Conservation (phyloP, 2,797 vertebrate genomes). For the Chiloscyllium punctatum region DNA sequence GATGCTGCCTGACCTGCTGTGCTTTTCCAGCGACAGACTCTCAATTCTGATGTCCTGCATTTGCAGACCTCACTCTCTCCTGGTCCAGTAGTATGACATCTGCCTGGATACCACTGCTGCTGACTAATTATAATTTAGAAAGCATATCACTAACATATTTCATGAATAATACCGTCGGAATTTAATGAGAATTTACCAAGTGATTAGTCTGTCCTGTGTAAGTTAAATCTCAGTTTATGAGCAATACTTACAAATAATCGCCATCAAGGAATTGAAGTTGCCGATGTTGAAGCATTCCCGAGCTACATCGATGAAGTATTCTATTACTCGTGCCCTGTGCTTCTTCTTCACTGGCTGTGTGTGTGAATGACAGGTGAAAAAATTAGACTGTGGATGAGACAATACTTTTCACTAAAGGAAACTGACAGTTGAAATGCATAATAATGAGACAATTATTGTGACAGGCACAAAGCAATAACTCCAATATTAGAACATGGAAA, state of each 20-base stretch:
- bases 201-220: conserved; percentile 18
- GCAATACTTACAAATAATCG: conserved; percentile 83
- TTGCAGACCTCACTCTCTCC: no score
- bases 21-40: no score
- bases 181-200: conserved; percentile 17
- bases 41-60: no score
- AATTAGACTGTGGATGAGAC: background rate
- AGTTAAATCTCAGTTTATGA: background rate
- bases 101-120: background rate
- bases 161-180: background rate
- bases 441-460: conserved; percentile 36
- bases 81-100: background rate
- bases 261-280: conserved; percentile 96
- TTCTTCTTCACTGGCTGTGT: conserved; percentile 85
- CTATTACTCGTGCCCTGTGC: conserved; percentile 78
- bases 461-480: conserved; percentile 6
- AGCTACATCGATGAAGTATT: conserved; percentile 91
- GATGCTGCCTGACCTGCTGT: no score
- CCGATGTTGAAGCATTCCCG: conserved; percentile 93
- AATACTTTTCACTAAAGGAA: conserved; percentile 12
- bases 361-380: conserved; percentile 46
- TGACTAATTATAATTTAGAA: background rate
- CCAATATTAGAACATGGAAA: background rate
- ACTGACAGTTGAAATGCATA: conserved; percentile 29
- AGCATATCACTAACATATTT: background rate